Percentiles rank a stretch among this genome's conserved stretches.
phyloP scores from a whole-genome alignment of 2,888 invertebrate genomes.

The Cheilosia vulpina region DNA sequence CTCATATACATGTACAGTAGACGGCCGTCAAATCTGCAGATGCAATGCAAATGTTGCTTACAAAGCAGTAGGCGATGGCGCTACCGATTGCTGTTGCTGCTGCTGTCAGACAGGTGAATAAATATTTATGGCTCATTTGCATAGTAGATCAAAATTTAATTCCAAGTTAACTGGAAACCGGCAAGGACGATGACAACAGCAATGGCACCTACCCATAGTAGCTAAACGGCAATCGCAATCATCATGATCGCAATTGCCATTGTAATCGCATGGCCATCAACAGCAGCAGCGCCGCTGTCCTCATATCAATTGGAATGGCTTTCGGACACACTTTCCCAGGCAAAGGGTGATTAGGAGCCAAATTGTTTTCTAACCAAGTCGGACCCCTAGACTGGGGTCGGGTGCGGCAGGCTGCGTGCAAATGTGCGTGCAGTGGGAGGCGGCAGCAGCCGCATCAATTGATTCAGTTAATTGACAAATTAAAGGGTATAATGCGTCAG shows the following conservation, averaged over 20 bases:
- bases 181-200: slow-evolving; percentile 4
- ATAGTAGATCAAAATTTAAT: slow-evolving; percentile 75
- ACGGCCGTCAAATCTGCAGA: slow-evolving; percentile 20
- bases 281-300: slow-evolving; percentile 5
- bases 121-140: slow-evolving; percentile 75
- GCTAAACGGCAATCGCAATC: slow-evolving; percentile 64
- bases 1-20: not conserved
- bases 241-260: slow-evolving; percentile 26
- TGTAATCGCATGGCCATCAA: slow-evolving; percentile 55
- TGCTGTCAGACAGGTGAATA: slow-evolving; percentile 68
- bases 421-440: not conserved
- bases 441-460: slow-evolving; percentile 70
- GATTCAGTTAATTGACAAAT: slow-evolving; percentile 77
- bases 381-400: not conserved
- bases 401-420: not conserved
- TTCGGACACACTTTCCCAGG: slow-evolving; percentile 42
- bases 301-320: slow-evolving; percentile 13
- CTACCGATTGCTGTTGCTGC: slow-evolving; percentile 9
- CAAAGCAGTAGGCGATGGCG: not conserved
- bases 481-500: slow-evolving; percentile 76
- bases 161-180: slow-evolving; percentile 63
- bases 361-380: slow-evolving; percentile 64
- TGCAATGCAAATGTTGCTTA: slow-evolving; percentile 3
- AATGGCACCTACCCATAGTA: slow-evolving; percentile 16
- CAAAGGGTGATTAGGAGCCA: slow-evolving; percentile 52